phyloP scores from a whole-genome alignment of 37 sponge, comb jelly and placozoan genomes.

The Mnemiopsis leidyi region DNA sequence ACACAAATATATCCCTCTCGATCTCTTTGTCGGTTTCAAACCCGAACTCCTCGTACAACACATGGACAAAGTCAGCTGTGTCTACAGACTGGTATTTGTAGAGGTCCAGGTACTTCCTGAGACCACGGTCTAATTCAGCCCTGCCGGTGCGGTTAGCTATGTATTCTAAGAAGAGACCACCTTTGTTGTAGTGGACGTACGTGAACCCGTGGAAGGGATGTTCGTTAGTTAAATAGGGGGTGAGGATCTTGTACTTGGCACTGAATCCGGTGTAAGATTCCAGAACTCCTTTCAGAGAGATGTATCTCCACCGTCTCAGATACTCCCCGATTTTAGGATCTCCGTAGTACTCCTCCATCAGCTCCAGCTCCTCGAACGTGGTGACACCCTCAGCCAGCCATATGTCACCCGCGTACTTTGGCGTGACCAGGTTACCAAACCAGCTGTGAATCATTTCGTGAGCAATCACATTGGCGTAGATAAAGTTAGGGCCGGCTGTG shows the following conservation, averaged over 20 bases:
- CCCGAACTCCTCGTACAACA: background rate
- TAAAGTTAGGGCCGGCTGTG: background rate
- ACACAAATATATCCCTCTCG: background rate
- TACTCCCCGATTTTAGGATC: slow-evolving; percentile 2
- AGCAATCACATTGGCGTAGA: background rate
- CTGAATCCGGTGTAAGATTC: background rate
- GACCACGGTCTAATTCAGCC: background rate
- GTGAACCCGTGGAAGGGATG: slow-evolving; percentile 11
- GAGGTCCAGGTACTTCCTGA: background rate
- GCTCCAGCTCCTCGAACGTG: background rate
- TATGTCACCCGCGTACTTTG: background rate
- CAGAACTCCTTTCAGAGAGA: background rate
- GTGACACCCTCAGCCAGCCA: slow-evolving; percentile 60
- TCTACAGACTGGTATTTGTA: slow-evolving; percentile 5
- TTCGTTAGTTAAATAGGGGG: background rate
- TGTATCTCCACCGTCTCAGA: background rate
- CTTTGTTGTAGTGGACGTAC: slow-evolving; percentile 20
- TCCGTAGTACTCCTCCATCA: slow-evolving; percentile 28
- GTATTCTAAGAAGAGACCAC: slow-evolving; percentile 27
- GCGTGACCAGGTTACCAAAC: slow-evolving; percentile 46
- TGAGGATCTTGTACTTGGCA: background rate
- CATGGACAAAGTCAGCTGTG: background rate
- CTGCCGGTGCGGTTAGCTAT: background rate
- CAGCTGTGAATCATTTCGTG: slow-evolving; percentile 63
- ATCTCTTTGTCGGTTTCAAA: background rate